Conservation (phyloP, 2,888 invertebrate genomes). For the Anaspis maculata region DNA sequence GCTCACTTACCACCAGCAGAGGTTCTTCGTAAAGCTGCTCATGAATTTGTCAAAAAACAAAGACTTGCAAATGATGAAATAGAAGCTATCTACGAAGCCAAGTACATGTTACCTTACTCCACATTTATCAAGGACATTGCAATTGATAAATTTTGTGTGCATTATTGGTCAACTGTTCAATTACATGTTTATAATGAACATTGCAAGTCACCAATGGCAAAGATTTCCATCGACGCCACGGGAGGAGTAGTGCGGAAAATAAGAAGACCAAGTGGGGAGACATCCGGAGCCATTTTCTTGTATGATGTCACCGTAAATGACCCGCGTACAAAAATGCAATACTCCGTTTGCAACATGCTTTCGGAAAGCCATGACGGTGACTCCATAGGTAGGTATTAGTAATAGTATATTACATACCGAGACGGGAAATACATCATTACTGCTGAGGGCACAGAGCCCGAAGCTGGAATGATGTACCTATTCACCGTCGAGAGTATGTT, state of each 20-base stretch:
- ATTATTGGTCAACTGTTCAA: conserved; percentile 10
- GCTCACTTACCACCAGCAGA: too few species aligned
- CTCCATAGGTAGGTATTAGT: too few species aligned
- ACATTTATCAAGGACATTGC: conserved; percentile 5
- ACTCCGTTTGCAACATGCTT: conserved; percentile 17
- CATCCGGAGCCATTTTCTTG: conserved; percentile 12
- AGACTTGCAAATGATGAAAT: background rate
- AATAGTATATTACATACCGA: too few species aligned
- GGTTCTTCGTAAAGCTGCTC: conserved; percentile 1
- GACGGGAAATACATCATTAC: too few species aligned
- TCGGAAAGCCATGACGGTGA: conserved; percentile 14
- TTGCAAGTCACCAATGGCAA: conserved; percentile 5
- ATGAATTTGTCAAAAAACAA: conserved; percentile 1
- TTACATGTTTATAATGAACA: conserved; percentile 9
- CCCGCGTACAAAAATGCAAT: conserved; percentile 10
- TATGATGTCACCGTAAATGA: conserved; percentile 7
- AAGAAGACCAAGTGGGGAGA: too few species aligned
- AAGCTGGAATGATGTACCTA: too few species aligned
- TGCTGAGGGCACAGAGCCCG: too few species aligned
- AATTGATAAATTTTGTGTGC: conserved; percentile 3
- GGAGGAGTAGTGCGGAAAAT: conserved; percentile 13
- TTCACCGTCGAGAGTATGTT: too few species aligned
- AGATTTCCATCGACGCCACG: conserved; percentile 12
- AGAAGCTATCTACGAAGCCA: background rate
- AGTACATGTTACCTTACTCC: conserved; percentile 4